A percentile compares a stretch with the other conserved stretches of the same genome.
These are phyloP conservation scores for Phenganax stokvisi DNA, from an alignment of 92 coral and sea anemone species.

Conservation along the genomic window DNA sequence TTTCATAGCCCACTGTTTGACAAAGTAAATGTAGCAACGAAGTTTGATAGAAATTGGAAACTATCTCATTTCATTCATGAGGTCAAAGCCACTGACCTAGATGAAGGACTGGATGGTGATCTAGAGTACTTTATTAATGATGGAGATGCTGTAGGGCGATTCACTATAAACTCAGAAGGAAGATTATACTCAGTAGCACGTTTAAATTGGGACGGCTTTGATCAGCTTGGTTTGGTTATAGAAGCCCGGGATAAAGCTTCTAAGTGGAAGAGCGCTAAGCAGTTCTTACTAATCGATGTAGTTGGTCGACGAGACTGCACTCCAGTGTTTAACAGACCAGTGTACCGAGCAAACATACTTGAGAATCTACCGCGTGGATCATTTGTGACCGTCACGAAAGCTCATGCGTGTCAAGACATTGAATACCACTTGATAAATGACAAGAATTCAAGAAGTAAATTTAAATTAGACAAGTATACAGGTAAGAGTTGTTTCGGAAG, in stretches of 20 bases:
- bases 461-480: conserved; percentile 62
- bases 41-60: background rate
- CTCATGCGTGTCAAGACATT: conserved; percentile 33
- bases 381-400: conserved; percentile 69
- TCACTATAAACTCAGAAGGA: conserved; percentile 56
- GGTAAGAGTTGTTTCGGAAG: conserved; percentile 50
- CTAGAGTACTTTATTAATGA: conserved; percentile 56
- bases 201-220: conserved; percentile 47
- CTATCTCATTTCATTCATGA: conserved; percentile 43
- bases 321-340: conserved; percentile 58
- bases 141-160: conserved; percentile 77
- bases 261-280: conserved; percentile 56
- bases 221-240: conserved; percentile 63
- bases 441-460: conserved; percentile 56
- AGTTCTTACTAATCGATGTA: conserved; percentile 53
- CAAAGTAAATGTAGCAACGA: conserved; percentile 34
- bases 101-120: conserved; percentile 55
- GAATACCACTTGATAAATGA: conserved; percentile 56
- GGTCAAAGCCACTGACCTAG: conserved; percentile 66
- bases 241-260: conserved; percentile 72
- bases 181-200: conserved; percentile 52
- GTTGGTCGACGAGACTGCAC: conserved; percentile 48
- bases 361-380: conserved; percentile 65
- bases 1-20: conserved; percentile 64
- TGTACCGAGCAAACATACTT: conserved; percentile 48